Conservation (phyloP, 2,888 invertebrate species). For the Amiota mariae region DNA sequence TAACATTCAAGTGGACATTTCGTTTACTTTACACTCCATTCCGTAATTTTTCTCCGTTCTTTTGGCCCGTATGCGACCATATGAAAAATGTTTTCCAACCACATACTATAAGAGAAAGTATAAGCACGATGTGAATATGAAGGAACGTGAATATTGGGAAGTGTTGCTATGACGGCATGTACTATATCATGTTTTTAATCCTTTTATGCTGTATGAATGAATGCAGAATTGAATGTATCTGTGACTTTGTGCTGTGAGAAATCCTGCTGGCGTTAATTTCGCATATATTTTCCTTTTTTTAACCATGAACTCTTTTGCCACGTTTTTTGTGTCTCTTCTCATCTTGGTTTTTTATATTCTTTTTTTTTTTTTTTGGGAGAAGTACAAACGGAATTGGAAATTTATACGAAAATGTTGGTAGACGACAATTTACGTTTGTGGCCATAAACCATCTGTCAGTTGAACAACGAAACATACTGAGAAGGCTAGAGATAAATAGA, state of each 20-base stretch:
- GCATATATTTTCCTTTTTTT: constrained; percentile 9
- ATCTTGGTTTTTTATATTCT: background rate
- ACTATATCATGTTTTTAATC: constrained; percentile 33
- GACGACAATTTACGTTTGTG: constrained; percentile 43
- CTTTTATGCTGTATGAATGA: constrained; percentile 33
- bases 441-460: constrained; percentile 65
- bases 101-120: background rate
- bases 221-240: too few species aligned
- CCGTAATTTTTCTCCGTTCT: constrained; percentile 32
- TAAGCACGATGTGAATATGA: background rate
- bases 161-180: background rate
- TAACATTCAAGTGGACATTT: constrained; percentile 23
- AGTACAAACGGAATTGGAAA: constrained; percentile 66
- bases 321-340: background rate
- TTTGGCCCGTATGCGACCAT: constrained; percentile 36
- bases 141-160: background rate
- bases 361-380: constrained; percentile 48
- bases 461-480: constrained; percentile 36
- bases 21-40: constrained; percentile 20
- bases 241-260: constrained; percentile 7
- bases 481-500: background rate
- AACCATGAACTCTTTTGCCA: background rate
- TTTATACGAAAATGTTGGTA: constrained; percentile 52
- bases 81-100: constrained; percentile 30
- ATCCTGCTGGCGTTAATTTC: constrained; percentile 25